Conservation (phyloP, 2,888 invertebrate genomes). For the Micoletzkya japonica region DNA sequence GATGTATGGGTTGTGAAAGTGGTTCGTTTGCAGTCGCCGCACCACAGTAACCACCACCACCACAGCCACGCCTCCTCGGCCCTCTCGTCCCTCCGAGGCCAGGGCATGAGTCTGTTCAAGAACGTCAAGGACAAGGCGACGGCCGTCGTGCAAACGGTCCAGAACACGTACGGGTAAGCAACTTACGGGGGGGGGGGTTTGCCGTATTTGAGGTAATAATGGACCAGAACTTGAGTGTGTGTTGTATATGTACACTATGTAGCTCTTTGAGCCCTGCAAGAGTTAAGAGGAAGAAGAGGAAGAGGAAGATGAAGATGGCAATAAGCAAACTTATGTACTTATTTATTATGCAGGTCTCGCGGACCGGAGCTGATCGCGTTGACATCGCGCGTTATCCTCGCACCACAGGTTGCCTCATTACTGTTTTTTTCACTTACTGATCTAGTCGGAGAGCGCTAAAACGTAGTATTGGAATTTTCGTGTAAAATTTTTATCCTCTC, state of each 20-base stretch:
- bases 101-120: conserved; percentile 87
- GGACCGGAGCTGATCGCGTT: conserved; percentile 81
- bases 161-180: conserved; percentile 64
- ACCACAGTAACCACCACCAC: neutral
- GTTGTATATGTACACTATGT: too few species aligned
- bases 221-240: too few species aligned
- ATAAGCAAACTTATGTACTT: too few species aligned
- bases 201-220: too few species aligned
- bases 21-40: neutral
- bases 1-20: neutral
- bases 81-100: conserved; percentile 82
- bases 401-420: too few species aligned
- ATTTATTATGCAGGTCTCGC: conserved; percentile 29
- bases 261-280: too few species aligned
- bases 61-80: conserved; percentile 54
- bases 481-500: too few species aligned
- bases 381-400: conserved; percentile 90
- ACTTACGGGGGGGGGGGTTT: neutral
- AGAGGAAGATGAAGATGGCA: too few species aligned
- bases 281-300: too few species aligned
- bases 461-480: too few species aligned
- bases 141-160: conserved; percentile 94
- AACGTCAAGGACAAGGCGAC: conserved; percentile 92
- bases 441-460: too few species aligned
- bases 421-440: too few species aligned